These are phyloP conservation scores for Drosophila sordidapex DNA, from an alignment of 2,888 invertebrate species.

Conservation along the genomic window DNA sequence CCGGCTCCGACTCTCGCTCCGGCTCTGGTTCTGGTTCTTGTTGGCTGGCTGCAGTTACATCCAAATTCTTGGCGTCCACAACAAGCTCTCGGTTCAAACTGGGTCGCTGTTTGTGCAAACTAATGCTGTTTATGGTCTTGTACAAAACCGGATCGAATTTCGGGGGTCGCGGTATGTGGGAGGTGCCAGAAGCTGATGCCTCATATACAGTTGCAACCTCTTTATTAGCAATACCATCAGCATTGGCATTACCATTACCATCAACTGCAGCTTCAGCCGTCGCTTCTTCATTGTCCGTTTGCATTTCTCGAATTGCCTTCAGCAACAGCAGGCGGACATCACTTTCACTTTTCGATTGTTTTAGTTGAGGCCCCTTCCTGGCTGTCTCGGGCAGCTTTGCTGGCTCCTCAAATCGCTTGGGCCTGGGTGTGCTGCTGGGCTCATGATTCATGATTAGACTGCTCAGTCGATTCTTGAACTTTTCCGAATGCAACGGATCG, in stretches of 20 bases:
- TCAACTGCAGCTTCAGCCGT: slow-evolving; percentile 10
- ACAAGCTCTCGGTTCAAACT: slow-evolving; percentile 67
- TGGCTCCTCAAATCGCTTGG: slow-evolving; percentile 28
- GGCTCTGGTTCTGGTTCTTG: slow-evolving; percentile 19
- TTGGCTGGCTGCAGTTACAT: slow-evolving; percentile 24
- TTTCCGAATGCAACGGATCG: slow-evolving; percentile 78
- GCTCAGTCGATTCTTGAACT: slow-evolving; percentile 78
- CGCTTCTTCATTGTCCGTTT: slow-evolving; percentile 53
- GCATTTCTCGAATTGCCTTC: slow-evolving; percentile 69
- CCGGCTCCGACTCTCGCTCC: slow-evolving; percentile 45
- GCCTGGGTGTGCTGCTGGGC: slow-evolving; percentile 31
- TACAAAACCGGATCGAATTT: slow-evolving; percentile 83
- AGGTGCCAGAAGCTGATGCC: slow-evolving; percentile 16
- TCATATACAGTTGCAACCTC: slow-evolving; percentile 8
- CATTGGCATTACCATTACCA: slow-evolving; percentile 6
- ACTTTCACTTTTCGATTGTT: slow-evolving; percentile 82
- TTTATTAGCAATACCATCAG: slow-evolving; percentile 7
- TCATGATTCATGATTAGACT: slow-evolving; percentile 63
- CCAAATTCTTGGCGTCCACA: slow-evolving; percentile 49
- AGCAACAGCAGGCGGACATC: slow-evolving; percentile 73
- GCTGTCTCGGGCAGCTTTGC: background rate
- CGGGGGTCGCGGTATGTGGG: slow-evolving; percentile 80
- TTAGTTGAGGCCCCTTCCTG: slow-evolving; percentile 55
- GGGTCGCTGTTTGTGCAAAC: slow-evolving; percentile 70
- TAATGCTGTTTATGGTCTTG: slow-evolving; percentile 79